Base-by-base conservation (phyloP, 2,888 invertebrate genomes). In the Copidosoma aretas region DNA sequence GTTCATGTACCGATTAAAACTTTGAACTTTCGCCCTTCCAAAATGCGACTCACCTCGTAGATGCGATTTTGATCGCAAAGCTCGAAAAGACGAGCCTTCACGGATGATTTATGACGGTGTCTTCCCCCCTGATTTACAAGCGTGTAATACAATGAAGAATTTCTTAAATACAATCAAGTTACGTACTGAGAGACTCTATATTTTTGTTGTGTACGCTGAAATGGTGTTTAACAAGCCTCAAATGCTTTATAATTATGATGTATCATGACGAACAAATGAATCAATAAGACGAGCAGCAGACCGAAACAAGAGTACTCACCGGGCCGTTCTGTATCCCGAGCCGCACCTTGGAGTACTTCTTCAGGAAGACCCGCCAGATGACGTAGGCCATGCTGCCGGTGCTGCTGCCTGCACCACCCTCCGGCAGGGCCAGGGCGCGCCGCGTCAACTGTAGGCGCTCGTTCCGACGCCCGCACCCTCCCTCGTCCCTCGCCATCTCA, bases 291-390 rank as follows among this genome's bases (percentile, higher is more conserved):
- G 32, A 5, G 32, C 32, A 32, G 3, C 32, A n/a, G n/a, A n/a
- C n/a, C n/a, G n/a, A n/a, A n/a, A n/a, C n/a, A n/a, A n/a, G n/a
- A n/a, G n/a, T n/a, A 79, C 83, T 83, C 70, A 83, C 83, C 79
- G 83, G 80, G 64, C 79, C 77, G 77, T 79, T 82, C 73, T 81
- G 80, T 73, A 87, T 83, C 77, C 88, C 87, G 64, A 88, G 79
- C 66, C 88, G 84, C 73, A 88, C 87, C 82, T 86, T 87, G 75
- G 86, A 85, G 79, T 88, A 88, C 78, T 87, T 88, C 80, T 88
- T 88, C 86, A 87, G 87, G 71, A 88, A 83, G 73, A 88, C 87
- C 76, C 87, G 85, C 88, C 87, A 88, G 72, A 88, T 84, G 71
- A 88, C 87, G 82, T 88, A 88, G 75, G 88, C 88, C 88, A 88